Evolutionary conservation across 2,113 vertebrate species (phyloP).

Genomic region (Delphinapterus leucas): DNA sequence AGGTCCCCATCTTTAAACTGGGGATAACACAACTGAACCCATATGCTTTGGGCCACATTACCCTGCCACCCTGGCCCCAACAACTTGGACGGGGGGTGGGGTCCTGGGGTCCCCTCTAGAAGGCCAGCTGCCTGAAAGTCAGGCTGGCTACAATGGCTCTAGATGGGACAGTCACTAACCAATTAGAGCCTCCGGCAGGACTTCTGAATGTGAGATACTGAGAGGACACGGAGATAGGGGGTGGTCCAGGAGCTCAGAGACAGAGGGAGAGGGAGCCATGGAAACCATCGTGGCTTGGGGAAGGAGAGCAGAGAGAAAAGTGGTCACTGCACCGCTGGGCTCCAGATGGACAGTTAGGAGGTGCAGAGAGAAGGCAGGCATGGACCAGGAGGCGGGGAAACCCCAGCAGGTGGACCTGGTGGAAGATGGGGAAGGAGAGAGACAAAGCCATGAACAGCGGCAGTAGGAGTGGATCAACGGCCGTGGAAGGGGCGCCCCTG

Average conservation of each 20-base stretch:
- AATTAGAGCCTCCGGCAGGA: not conserved
- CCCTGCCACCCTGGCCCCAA: not conserved
- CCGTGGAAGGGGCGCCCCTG: rapidly evolving
- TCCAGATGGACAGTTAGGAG: rapidly evolving
- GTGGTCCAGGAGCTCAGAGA: not conserved
- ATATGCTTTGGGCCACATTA: no score
- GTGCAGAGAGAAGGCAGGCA: not conserved
- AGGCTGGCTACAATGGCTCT: not conserved
- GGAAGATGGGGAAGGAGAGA: not conserved
- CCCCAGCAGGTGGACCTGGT: not conserved
- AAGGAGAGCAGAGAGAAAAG: not conserved
- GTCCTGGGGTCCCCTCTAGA: rapidly evolving
- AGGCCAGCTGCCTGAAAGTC: not conserved
- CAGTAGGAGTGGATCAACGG: rapidly evolving
- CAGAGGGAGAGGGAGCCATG: not conserved
- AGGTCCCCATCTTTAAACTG: not conserved
- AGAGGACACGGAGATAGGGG: not conserved
- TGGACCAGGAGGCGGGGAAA: rapidly evolving
- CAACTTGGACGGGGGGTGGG: not conserved
- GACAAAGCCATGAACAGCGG: not conserved
- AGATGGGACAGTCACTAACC: rapidly evolving
- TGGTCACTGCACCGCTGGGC: not conserved
- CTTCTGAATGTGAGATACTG: not conserved
- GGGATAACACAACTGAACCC: not conserved
- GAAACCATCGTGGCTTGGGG: not conserved